Conservation (phyloP, 2,797 vertebrate genomes). For the Sebastes hubbsi region DNA sequence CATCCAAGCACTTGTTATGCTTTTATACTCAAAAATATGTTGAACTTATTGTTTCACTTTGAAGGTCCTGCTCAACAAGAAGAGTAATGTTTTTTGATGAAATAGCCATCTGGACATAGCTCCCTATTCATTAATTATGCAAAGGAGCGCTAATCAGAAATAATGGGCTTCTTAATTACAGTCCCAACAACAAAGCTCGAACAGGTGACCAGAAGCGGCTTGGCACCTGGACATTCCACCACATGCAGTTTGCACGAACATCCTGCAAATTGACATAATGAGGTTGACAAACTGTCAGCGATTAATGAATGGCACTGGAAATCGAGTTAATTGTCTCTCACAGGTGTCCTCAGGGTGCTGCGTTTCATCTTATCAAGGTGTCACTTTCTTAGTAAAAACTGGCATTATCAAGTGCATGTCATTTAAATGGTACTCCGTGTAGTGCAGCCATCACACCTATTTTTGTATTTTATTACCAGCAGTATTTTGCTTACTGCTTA, state of each 20-base stretch:
- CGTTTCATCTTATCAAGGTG: conserved; percentile 39
- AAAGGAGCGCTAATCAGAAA: conserved; percentile 71
- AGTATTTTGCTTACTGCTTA: neutral
- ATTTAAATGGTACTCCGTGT: neutral
- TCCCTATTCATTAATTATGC: conserved; percentile 73
- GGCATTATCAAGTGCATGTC: neutral
- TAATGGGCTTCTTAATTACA: conserved; percentile 74
- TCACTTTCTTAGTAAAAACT: conserved; percentile 27
- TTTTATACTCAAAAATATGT: conserved; percentile 1
- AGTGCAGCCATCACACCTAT: neutral
- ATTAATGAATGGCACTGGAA: conserved; percentile 67
- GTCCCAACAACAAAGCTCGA: conserved; percentile 58
- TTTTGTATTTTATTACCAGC: neutral
- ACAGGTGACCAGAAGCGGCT: conserved; percentile 66
- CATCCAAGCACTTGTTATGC: neutral
- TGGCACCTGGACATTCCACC: conserved; percentile 60
- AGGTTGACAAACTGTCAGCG: conserved; percentile 74
- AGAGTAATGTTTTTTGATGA: conserved; percentile 66
- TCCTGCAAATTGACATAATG: conserved; percentile 68
- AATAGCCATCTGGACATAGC: conserved; percentile 72
- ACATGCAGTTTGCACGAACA: conserved; percentile 38
- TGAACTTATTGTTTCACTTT: conserved; percentile 43
- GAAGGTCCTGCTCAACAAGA: conserved; percentile 58
- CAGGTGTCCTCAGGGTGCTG: conserved; percentile 46
- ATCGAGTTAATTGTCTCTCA: conserved; percentile 64